phyloP scores from a whole-genome alignment of 2,797 vertebrate species.

The Okamejei kenojei region DNA sequence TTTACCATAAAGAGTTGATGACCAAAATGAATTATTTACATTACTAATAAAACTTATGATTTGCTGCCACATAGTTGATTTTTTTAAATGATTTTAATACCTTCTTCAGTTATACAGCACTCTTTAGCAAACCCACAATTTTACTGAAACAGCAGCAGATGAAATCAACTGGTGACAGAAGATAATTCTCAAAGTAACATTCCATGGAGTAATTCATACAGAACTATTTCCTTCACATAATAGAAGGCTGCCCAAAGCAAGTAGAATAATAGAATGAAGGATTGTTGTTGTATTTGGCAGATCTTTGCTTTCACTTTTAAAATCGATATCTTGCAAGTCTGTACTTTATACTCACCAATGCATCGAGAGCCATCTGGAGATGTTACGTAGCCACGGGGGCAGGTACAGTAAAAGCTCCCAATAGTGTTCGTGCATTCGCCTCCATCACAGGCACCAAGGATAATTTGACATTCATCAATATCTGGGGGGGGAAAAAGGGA shows the following conservation, averaged over 20 bases:
- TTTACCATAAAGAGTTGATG: neutral
- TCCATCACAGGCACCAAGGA: constrained; percentile 56
- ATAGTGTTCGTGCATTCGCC: constrained; percentile 58
- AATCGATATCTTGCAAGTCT: neutral
- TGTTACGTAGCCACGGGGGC: constrained; percentile 52
- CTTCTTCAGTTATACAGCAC: too few species aligned
- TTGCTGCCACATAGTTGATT: neutral
- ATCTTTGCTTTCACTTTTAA: neutral
- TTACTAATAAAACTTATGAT: neutral
- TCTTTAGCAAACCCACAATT: neutral
- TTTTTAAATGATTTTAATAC: neutral
- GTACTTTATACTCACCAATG: constrained; percentile 52
- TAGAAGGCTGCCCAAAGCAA: constrained; percentile 12
- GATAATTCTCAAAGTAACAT: constrained; percentile 11
- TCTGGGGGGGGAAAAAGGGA: constrained; percentile 50
- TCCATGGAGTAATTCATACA: constrained; percentile 9
- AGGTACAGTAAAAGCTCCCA: constrained; percentile 62
- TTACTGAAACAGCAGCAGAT: neutral
- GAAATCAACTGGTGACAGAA: neutral
- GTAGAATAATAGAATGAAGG: neutral
- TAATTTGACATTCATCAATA: constrained; percentile 59
- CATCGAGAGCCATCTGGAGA: constrained; percentile 55
- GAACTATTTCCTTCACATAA: constrained; percentile 22
- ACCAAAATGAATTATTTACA: neutral
- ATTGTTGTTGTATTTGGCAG: constrained; percentile 33